Conservation (phyloP, 2,113 vertebrate species). For the Cairina moschata region DNA sequence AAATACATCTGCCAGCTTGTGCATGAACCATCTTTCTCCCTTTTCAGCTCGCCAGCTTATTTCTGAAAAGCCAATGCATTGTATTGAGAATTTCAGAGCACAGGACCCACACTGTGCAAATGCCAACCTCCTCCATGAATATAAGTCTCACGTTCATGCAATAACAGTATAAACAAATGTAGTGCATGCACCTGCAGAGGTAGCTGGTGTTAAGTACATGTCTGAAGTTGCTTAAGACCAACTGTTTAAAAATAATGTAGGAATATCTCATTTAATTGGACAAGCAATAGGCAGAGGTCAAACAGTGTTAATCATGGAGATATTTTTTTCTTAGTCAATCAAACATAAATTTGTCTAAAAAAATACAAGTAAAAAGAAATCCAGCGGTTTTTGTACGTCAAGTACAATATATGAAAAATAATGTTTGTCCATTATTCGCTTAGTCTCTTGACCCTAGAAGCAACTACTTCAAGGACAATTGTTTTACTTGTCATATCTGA, state of each 20-base stretch:
- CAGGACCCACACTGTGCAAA: background rate
- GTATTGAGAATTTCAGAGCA: background rate
- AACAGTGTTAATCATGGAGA: background rate
- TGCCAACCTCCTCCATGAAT: background rate
- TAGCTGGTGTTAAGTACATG: background rate
- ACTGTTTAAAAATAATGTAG: background rate
- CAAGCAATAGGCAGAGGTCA: background rate
- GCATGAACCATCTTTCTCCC: background rate
- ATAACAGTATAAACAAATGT: background rate
- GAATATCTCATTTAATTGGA: background rate
- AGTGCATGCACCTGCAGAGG: background rate
- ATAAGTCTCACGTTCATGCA: background rate
- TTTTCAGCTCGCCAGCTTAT: background rate
- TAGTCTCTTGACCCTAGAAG: background rate
- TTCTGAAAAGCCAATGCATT: background rate
- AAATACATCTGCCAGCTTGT: background rate
- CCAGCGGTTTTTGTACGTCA: background rate
- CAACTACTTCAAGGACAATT: background rate
- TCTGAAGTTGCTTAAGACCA: background rate
- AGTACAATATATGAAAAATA: background rate
- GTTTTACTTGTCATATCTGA: background rate
- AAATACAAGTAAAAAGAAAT: background rate
- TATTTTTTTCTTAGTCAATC: background rate
- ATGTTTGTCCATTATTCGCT: background rate
- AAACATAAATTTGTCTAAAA: background rate